Percentiles rank a stretch among this genome's conserved stretches.
These are phyloP conservation scores for Candoia aspera DNA, from an alignment of 2,113 vertebrate species.

Conservation along the genomic window DNA sequence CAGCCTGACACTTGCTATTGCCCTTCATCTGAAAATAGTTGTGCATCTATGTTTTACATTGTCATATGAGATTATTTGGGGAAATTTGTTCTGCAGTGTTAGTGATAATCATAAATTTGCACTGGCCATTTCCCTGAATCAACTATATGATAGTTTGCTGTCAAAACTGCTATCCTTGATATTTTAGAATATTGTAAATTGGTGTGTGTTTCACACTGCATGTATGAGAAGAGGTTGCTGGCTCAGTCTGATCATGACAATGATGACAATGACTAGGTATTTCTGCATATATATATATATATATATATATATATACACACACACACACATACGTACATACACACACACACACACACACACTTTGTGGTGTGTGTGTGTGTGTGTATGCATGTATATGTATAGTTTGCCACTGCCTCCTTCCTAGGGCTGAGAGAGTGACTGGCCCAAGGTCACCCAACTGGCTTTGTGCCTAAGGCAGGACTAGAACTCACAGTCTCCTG, in stretches of 20 bases:
- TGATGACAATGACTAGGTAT: not conserved
- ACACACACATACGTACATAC: too few relatives aligned
- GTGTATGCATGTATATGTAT: not conserved
- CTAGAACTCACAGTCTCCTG: not conserved
- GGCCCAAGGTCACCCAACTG: not conserved
- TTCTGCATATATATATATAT: too few relatives aligned
- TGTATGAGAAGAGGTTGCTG: not conserved
- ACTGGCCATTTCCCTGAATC: not conserved
- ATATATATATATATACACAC: too few relatives aligned
- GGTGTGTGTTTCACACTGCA: not conserved
- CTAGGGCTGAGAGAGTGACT: not conserved
- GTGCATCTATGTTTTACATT: not conserved
- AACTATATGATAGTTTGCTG: not conserved
- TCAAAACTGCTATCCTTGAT: not conserved
- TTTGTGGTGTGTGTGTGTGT: not conserved
- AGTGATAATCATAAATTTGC: not conserved
- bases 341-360: too few relatives aligned
- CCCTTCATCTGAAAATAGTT: not conserved
- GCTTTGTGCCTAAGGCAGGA: not conserved
- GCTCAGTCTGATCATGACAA: not conserved
- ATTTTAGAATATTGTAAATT: not conserved
- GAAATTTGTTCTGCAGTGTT: not conserved
- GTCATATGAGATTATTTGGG: not conserved
- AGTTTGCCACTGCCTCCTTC: not conserved
- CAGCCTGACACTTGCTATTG: not conserved